Evolutionary conservation across 2,888 invertebrate species (phyloP).

Genomic region (Phyllotreta striolata): DNA sequence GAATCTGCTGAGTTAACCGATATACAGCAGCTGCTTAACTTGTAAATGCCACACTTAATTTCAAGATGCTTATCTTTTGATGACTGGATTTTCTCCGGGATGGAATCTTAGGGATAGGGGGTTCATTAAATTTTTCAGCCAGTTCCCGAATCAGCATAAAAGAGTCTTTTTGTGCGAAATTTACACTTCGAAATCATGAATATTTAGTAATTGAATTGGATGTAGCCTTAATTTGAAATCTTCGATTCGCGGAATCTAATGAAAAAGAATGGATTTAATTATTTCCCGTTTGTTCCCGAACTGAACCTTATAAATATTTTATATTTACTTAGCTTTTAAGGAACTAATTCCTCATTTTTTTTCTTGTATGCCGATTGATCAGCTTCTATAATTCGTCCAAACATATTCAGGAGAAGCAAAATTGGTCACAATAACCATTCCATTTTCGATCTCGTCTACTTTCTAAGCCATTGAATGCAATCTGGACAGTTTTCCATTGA

Average conservation of each 20-base stretch:
- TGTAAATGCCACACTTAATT: constrained; percentile 41
- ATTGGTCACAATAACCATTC: constrained; percentile 31
- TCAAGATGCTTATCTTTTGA: constrained; percentile 42
- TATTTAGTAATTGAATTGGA: constrained; percentile 32
- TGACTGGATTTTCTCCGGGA: constrained; percentile 34
- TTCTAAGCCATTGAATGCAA: constrained; percentile 31
- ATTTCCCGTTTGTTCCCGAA: no score
- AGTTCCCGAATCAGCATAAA: constrained; percentile 32
- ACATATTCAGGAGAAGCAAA: constrained; percentile 23
- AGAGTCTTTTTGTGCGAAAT: constrained; percentile 26
- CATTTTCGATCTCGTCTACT: constrained; percentile 33
- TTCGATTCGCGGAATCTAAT: constrained; percentile 15
- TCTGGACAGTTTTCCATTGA: constrained; percentile 32
- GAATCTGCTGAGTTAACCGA: constrained; percentile 43
- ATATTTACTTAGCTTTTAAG: no score
- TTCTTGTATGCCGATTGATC: no score
- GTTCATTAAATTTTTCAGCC: constrained; percentile 28
- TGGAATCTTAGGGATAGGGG: constrained; percentile 16
- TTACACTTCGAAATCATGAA: constrained; percentile 30
- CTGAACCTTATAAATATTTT: no score
- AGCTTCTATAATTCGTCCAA: no score
- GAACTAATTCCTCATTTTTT: no score
- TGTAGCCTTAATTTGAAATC: constrained; percentile 20
- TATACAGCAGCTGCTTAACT: constrained; percentile 39
- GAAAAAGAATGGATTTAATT: constrained; percentile 1